Evolutionary conservation across 2,113 vertebrate species (phyloP).

Genomic region (Calypte anna): DNA sequence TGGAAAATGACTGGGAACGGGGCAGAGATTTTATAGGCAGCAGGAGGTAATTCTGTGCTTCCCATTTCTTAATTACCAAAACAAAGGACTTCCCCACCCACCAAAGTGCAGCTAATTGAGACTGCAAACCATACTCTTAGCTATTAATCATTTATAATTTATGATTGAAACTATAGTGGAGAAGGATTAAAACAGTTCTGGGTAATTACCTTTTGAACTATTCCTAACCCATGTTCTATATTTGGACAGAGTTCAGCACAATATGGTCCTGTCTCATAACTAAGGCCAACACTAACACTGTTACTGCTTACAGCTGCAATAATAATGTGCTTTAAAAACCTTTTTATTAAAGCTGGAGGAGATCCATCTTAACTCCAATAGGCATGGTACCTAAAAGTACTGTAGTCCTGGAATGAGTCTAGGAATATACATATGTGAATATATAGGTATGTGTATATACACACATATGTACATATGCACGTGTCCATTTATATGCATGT

Average conservation of each 20-base stretch:
- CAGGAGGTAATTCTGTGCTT: background rate
- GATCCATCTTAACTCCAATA: background rate
- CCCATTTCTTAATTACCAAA: background rate
- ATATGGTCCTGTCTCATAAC: background rate
- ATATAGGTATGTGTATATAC: background rate
- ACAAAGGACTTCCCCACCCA: background rate
- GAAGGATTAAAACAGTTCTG: background rate
- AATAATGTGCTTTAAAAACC: background rate
- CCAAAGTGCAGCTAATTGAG: background rate
- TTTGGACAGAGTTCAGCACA: background rate
- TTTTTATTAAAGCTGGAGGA: background rate
- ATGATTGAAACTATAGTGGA: background rate
- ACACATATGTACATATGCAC: background rate
- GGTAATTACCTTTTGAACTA: background rate
- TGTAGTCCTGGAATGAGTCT: background rate
- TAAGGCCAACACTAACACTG: background rate
- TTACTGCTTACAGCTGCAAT: background rate
- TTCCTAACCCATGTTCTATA: background rate
- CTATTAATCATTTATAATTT: constrained; percentile 4
- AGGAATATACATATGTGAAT: background rate
- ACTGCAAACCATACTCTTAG: background rate
- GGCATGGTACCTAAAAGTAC: background rate
- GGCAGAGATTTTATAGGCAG: background rate
- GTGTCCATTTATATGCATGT: background rate
- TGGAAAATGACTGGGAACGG: background rate